phyloP scores from a whole-genome alignment of 2,888 invertebrate genomes.

The Labia minor region DNA sequence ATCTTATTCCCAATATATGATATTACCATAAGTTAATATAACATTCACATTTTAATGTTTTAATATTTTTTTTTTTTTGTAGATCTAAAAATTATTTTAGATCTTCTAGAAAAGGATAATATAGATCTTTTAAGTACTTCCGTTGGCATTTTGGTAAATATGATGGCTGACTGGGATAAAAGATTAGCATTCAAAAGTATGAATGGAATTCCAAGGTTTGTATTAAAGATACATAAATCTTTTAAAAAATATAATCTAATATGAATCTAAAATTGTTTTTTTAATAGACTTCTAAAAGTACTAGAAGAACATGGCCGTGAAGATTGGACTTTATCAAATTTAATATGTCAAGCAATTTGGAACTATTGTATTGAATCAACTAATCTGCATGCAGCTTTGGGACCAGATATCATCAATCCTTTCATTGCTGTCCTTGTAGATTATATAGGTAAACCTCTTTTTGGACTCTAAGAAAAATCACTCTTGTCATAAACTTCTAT shows the following conservation, averaged over 20 bases:
- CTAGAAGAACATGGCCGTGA: slow-evolving; percentile 47
- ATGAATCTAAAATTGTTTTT: slow-evolving; percentile 13
- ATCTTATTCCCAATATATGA: no score
- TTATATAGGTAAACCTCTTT: slow-evolving; percentile 37
- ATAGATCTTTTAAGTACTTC: slow-evolving; percentile 61
- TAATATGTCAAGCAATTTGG: slow-evolving; percentile 66
- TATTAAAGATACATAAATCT: slow-evolving; percentile 3
- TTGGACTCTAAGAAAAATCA: slow-evolving; percentile 18
- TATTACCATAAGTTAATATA: no score
- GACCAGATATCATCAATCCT: slow-evolving; percentile 43
- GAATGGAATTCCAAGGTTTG: slow-evolving; percentile 38
- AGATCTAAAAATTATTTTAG: slow-evolving; percentile 36
- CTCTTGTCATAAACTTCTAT: no score
- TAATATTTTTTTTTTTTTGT: slow-evolving; percentile 9
- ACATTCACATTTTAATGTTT: no score
- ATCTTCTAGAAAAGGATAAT: slow-evolving; percentile 50
- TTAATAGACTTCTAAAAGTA: slow-evolving; percentile 41
- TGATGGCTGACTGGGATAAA: slow-evolving; percentile 50
- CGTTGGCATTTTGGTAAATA: slow-evolving; percentile 72
- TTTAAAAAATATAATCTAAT: slow-evolving; percentile 18
- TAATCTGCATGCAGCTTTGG: slow-evolving; percentile 40
- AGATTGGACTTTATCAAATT: slow-evolving; percentile 58
- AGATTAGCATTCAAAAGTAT: slow-evolving; percentile 43
- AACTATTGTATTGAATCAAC: slow-evolving; percentile 51
- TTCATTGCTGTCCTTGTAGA: slow-evolving; percentile 44